These are phyloP conservation scores for Tinea pellionella DNA, from an alignment of 2,888 invertebrate genomes.

Conservation along the genomic window DNA sequence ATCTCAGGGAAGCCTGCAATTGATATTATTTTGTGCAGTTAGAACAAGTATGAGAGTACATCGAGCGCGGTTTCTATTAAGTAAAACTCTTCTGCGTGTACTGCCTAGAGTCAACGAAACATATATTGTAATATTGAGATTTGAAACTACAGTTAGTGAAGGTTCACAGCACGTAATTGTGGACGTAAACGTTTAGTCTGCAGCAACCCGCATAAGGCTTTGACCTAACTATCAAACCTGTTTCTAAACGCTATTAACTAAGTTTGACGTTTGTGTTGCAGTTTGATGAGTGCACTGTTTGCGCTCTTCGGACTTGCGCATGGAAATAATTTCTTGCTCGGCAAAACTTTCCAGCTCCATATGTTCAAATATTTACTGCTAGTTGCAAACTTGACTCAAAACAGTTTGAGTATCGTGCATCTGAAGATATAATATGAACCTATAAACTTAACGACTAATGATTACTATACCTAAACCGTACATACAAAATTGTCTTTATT, in stretches of 20 bases:
- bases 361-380: constrained; percentile 56
- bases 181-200: neutral
- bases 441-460: neutral
- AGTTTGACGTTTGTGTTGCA: constrained; percentile 57
- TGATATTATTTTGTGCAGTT: constrained; percentile 12
- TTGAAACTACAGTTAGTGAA: neutral
- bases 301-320: constrained; percentile 47
- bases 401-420: constrained; percentile 46
- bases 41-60: no score
- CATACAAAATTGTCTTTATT: no score
- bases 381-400: constrained; percentile 36
- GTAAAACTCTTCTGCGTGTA: neutral
- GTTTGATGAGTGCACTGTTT: constrained; percentile 59
- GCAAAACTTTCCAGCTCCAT: constrained; percentile 49
- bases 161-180: neutral
- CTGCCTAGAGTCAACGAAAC: no score
- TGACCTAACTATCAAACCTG: constrained; percentile 7
- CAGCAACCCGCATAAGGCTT: constrained; percentile 8
- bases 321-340: constrained; percentile 63
- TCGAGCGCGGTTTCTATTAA: neutral
- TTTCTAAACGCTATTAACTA: constrained; percentile 59
- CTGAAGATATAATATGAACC: constrained; percentile 27
- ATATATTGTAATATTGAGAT: neutral
- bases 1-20: constrained; percentile 13
- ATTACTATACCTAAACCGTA: neutral